These are phyloP conservation scores for human (Homo sapiens) DNA, from an alignment of 2,113 vertebrate genomes.

Conservation along the genomic window DNA sequence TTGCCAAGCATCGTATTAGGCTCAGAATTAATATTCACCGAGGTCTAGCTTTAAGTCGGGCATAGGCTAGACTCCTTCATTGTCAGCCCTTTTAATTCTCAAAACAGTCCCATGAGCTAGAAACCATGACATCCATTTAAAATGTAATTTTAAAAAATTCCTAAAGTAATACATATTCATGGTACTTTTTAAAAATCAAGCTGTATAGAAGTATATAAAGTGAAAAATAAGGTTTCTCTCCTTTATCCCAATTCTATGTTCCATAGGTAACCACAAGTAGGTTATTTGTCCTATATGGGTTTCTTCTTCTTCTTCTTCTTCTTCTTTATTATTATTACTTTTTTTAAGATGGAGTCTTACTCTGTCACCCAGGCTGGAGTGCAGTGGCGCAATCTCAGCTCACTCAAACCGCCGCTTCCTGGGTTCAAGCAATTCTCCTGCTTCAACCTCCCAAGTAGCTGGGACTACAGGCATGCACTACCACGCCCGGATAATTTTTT, in stretches of 20 bases:
- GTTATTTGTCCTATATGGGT: too few species aligned
- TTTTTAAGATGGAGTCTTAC: too few species aligned
- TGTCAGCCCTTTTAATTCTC: background rate
- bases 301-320: too few species aligned
- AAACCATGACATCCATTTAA: background rate
- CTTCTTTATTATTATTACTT: too few species aligned
- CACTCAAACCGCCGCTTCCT: too few species aligned
- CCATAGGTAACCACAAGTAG: background rate
- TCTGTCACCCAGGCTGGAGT: too few species aligned
- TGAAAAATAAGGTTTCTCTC: background rate
- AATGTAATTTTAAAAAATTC: background rate
- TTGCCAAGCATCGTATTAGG: background rate
- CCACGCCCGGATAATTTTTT: too few species aligned
- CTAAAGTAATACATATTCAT: background rate
- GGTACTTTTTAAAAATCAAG: background rate
- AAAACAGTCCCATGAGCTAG: background rate
- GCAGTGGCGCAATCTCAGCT: too few species aligned
- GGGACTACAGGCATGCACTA: too few species aligned
- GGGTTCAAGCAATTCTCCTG: too few species aligned
- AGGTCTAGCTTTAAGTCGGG: background rate
- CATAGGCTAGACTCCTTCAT: background rate
- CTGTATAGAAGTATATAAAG: background rate
- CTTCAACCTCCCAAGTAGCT: too few species aligned
- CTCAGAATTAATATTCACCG: accelerated
- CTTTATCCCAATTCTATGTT: background rate